Evolutionary conservation across 2,113 vertebrate species (phyloP).

Genomic region (Galeopterus variegatus): DNA sequence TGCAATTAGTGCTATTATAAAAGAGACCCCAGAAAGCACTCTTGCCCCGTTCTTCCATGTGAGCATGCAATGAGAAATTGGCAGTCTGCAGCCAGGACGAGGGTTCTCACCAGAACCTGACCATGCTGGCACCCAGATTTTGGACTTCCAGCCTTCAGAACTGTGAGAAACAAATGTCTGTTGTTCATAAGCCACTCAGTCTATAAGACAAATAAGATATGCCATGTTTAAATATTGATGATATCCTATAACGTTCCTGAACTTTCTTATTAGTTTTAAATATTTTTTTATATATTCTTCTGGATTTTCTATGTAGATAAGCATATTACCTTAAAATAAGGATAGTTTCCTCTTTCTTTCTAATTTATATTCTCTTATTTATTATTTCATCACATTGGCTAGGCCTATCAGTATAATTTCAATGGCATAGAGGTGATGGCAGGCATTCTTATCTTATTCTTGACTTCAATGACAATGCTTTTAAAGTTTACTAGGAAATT

Average conservation of each 20-base stretch:
- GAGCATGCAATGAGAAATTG: not conserved
- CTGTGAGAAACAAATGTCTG: not conserved
- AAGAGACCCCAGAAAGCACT: too few relatives aligned
- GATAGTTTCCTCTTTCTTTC: not conserved
- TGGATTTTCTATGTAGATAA: not conserved
- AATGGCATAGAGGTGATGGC: not conserved
- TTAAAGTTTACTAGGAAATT: not conserved
- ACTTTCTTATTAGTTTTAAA: constrained; percentile 11
- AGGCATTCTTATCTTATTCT: not conserved
- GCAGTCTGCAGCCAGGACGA: too few relatives aligned
- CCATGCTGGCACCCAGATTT: too few relatives aligned
- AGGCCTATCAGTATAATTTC: not conserved
- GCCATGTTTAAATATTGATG: not conserved
- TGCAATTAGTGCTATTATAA: too few relatives aligned
- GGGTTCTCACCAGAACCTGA: too few relatives aligned
- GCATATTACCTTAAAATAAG: not conserved
- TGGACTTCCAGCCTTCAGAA: not conserved
- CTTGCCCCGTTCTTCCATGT: too few relatives aligned
- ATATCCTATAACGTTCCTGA: not conserved
- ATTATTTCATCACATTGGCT: not conserved
- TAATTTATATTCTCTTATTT: not conserved
- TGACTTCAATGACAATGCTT: not conserved
- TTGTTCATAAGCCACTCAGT: not conserved
- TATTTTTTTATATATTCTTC: not conserved
- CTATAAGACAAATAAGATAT: not conserved